phyloP scores from a whole-genome alignment of 2,113 vertebrate genomes.

The Erythrocercus mccallii region DNA sequence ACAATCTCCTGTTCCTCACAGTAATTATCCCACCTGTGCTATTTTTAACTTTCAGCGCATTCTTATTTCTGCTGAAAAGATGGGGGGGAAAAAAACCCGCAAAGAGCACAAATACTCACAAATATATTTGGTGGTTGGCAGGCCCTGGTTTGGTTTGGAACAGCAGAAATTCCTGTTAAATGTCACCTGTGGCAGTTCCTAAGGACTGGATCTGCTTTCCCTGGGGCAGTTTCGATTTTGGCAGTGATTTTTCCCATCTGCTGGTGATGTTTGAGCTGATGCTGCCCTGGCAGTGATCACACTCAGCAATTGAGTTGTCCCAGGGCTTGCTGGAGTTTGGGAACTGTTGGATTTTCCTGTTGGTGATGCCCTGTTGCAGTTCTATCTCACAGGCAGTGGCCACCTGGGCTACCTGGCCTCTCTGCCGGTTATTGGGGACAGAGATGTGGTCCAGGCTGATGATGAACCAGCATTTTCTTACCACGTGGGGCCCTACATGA shows the following conservation, averaged over 20 bases:
- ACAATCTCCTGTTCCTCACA: background rate
- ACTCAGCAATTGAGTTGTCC: background rate
- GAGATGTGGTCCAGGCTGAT: slow-evolving; percentile 77
- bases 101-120: background rate
- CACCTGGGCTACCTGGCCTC: slow-evolving; percentile 73
- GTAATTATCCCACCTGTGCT: background rate
- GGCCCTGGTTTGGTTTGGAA: background rate
- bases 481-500: slow-evolving; percentile 74
- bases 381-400: slow-evolving; percentile 64
- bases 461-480: slow-evolving; percentile 78
- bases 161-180: background rate
- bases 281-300: background rate
- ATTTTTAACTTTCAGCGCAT: background rate
- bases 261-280: background rate
- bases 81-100: accelerated
- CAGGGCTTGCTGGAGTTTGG: accelerated
- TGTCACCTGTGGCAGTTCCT: background rate
- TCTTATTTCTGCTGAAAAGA: background rate
- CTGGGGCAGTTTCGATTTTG: background rate
- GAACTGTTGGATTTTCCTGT: background rate
- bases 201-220: background rate
- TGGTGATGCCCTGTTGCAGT: slow-evolving; percentile 59
- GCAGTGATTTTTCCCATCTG: too few relatives aligned
- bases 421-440: slow-evolving; percentile 77
- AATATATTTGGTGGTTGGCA: background rate